Conservation (phyloP, 53 echinoderm and acorn worm genomes). For the Patiria pectinifera region DNA sequence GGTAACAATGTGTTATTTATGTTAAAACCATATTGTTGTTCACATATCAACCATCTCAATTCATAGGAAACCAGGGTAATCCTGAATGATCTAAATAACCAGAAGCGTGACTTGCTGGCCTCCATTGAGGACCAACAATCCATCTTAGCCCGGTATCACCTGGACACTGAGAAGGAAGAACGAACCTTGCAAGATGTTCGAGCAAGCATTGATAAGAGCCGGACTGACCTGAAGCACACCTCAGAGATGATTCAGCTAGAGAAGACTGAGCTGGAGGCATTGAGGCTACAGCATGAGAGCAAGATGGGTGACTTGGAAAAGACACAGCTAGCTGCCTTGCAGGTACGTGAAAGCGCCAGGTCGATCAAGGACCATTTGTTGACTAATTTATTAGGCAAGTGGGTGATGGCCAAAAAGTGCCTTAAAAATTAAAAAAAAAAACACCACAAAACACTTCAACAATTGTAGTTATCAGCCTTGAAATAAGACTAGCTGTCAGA, state of each 20-base stretch:
- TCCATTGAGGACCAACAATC: constrained; percentile 53
- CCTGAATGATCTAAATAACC: constrained; percentile 70
- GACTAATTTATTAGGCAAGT: no score
- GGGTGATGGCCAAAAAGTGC: no score
- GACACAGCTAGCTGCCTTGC: constrained; percentile 83
- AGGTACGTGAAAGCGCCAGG: constrained; percentile 56
- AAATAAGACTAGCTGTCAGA: no score
- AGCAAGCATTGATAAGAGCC: constrained; percentile 77
- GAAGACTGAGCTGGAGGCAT: constrained; percentile 93
- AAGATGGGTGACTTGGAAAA: constrained; percentile 89
- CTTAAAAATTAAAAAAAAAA: no score
- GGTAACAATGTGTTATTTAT: no score
- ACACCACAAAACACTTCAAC: no score
- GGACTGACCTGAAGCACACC: constrained; percentile 91
- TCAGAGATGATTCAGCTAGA: constrained; percentile 97
- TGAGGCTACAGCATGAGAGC: constrained; percentile 85
- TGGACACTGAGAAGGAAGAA: constrained; percentile 62
- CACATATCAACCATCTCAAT: neutral
- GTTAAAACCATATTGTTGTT: neutral
- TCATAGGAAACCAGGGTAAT: constrained; percentile 77
- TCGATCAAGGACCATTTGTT: no score
- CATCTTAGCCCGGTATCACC: constrained; percentile 59
- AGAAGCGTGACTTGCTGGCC: constrained; percentile 62
- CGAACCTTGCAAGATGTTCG: constrained; percentile 63
- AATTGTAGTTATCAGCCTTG: no score